phyloP scores from a whole-genome alignment of 2,888 invertebrate genomes.

The Idaea dimidiata region DNA sequence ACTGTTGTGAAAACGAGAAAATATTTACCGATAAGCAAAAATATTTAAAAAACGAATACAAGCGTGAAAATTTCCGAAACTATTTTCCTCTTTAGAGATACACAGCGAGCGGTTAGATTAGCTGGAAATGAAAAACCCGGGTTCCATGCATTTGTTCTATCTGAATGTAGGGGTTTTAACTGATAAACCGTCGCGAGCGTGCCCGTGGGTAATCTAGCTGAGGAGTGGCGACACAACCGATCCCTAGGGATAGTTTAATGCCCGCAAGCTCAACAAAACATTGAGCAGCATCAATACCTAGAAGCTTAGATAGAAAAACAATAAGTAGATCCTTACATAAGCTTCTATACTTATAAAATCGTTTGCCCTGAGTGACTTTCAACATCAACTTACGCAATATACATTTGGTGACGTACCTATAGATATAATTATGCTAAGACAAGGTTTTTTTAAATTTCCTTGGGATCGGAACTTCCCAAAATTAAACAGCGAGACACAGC shows the following conservation, averaged over 20 bases:
- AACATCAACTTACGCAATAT: no score
- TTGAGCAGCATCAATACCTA: constrained; percentile 14
- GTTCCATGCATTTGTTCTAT: constrained; percentile 30
- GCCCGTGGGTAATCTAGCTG: constrained; percentile 46
- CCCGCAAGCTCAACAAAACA: constrained; percentile 34
- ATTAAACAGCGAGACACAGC: no score
- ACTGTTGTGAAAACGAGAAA: not conserved
- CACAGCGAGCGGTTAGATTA: constrained; percentile 24
- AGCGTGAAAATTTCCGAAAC: constrained; percentile 20
- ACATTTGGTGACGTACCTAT: no score
- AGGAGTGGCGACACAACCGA: constrained; percentile 36
- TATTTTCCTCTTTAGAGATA: constrained; percentile 31
- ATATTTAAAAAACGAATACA: not conserved
- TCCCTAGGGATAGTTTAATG: constrained; percentile 33
- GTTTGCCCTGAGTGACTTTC: no score
- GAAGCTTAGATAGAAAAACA: not conserved
- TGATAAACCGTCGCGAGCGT: constrained; percentile 45
- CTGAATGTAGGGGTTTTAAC: constrained; percentile 37
- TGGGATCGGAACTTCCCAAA: no score
- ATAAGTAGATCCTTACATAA: not conserved
- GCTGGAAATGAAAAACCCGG: constrained; percentile 28
- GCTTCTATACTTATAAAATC: not conserved
- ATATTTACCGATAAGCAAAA: not conserved
- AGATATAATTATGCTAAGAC: no score
- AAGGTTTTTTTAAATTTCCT: no score